phyloP scores from a whole-genome alignment of 1,140 invertebrate species.

The Coenobita brevimanus region DNA sequence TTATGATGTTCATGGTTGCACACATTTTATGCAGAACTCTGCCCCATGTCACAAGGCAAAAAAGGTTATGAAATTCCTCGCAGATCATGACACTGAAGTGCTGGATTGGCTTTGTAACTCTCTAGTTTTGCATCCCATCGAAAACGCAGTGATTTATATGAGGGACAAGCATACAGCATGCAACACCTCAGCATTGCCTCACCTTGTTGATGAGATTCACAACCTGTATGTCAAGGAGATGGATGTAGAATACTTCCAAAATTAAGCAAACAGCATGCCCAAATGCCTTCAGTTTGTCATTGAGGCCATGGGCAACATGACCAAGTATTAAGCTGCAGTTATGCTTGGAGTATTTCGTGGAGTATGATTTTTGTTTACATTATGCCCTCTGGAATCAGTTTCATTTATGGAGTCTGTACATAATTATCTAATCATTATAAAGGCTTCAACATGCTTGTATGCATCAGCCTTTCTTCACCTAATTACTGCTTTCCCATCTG shows the following conservation, averaged over 20 bases:
- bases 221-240: too few relatives aligned
- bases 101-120: conserved; percentile 14
- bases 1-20: background rate
- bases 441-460: too few relatives aligned
- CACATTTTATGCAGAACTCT: background rate
- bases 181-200: background rate
- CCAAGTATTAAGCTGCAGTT: conserved; percentile 70
- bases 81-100: background rate
- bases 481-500: too few relatives aligned
- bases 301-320: background rate
- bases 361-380: too few relatives aligned
- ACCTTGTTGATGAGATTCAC: too few relatives aligned
- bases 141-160: background rate
- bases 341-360: too few relatives aligned
- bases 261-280: background rate
- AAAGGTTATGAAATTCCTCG: background rate
- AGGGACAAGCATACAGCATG: background rate
- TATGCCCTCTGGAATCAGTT: too few relatives aligned
- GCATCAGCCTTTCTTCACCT: too few relatives aligned
- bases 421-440: too few relatives aligned
- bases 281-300: background rate
- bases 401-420: too few relatives aligned
- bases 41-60: conserved; percentile 6
- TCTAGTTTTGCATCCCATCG: background rate
- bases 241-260: background rate